A percentile compares a stretch with the other conserved stretches of the same genome.
These are phyloP conservation scores for Perithous albicinctus DNA, from an alignment of 2,888 invertebrate species.

Conservation along the genomic window DNA sequence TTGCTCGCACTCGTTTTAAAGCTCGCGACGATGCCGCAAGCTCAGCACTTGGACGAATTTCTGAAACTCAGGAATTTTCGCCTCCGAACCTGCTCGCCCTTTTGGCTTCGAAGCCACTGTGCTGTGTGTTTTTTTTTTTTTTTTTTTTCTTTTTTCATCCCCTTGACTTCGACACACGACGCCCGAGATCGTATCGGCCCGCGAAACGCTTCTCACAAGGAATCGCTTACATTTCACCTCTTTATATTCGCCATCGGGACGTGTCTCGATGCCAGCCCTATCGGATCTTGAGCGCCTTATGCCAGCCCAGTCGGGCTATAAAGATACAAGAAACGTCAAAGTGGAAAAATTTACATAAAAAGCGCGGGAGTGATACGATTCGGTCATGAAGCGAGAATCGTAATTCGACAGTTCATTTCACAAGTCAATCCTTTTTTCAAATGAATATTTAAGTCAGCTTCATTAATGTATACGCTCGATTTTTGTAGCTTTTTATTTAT, in stretches of 20 bases:
- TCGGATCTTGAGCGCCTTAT: constrained; percentile 34
- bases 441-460: too few relatives aligned
- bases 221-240: constrained; percentile 57
- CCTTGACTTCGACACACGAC: constrained; percentile 52
- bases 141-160: constrained; percentile 32
- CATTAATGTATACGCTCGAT: too few relatives aligned
- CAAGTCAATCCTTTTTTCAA: background rate
- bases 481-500: too few relatives aligned
- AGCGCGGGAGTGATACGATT: background rate
- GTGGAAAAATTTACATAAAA: background rate
- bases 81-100: constrained; percentile 24
- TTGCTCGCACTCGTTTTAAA: constrained; percentile 37
- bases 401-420: background rate
- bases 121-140: too few relatives aligned
- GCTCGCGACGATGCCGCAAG: constrained; percentile 54
- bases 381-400: background rate
- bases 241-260: constrained; percentile 44
- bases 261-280: constrained; percentile 18
- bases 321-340: constrained; percentile 19
- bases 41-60: constrained; percentile 68
- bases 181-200: constrained; percentile 57
- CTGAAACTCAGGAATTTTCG: constrained; percentile 62
- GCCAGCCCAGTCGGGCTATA: constrained; percentile 19
- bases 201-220: constrained; percentile 54
- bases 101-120: constrained; percentile 45